Conservation (phyloP, 2,797 vertebrate species). For the Podargus strigoides region DNA sequence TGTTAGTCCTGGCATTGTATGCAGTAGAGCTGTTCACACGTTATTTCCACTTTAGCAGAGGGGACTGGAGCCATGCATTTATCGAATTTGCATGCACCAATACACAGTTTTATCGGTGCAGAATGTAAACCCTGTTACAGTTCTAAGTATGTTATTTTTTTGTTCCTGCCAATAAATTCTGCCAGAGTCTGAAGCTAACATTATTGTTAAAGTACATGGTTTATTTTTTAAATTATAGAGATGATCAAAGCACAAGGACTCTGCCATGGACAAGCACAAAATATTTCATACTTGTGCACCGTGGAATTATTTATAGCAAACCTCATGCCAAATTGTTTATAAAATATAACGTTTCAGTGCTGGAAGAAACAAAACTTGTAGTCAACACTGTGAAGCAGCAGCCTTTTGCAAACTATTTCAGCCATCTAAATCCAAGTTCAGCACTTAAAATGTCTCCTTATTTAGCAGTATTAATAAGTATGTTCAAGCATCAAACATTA, state of each 20-base stretch:
- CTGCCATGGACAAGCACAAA: not conserved
- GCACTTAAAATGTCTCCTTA: not conserved
- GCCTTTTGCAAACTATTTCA: not conserved
- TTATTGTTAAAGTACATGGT: not conserved
- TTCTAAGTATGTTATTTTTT: not conserved
- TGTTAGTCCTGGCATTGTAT: not conserved
- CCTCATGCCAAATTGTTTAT: not conserved
- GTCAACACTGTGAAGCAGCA: not conserved
- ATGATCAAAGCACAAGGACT: not conserved
- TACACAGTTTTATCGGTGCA: not conserved
- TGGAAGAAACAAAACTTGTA: not conserved
- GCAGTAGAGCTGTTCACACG: not conserved
- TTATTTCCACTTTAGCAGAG: not conserved
- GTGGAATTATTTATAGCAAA: not conserved
- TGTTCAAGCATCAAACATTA: accelerated
- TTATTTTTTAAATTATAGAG: not conserved
- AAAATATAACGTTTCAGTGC: not conserved
- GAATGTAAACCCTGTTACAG: not conserved
- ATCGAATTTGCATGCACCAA: not conserved
- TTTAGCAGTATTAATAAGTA: not conserved
- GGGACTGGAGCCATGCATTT: not conserved
- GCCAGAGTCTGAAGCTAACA: not conserved
- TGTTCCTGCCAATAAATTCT: not conserved
- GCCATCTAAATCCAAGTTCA: not conserved
- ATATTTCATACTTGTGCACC: not conserved